Conservation (phyloP, 2,797 vertebrate genomes). For the Ceryle rudis region DNA sequence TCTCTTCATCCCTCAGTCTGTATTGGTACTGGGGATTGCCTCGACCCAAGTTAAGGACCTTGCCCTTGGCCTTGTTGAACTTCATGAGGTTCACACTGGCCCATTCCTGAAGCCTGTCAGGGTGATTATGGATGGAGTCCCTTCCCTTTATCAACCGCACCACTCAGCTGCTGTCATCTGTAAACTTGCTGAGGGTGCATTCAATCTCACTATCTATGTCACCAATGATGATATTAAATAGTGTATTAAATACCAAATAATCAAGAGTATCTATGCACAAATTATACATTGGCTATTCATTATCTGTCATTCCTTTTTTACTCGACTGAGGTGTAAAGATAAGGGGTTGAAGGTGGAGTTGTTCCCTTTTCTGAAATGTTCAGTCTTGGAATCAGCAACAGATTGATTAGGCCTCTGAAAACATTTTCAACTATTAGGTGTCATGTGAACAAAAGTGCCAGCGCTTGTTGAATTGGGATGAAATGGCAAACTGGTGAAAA, state of each 20-base stretch:
- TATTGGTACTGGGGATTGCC: too few species aligned
- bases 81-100: too few species aligned
- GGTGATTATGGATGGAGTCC: too few species aligned
- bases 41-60: too few species aligned
- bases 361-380: neutral
- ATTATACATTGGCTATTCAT: neutral
- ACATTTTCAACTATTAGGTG: neutral
- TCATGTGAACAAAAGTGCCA: neutral
- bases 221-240: neutral
- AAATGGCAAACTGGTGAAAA: neutral
- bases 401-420: neutral
- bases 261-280: neutral
- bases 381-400: neutral
- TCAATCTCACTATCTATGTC: neutral
- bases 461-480: neutral
- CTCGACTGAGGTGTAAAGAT: neutral
- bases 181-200: too few species aligned
- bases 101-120: too few species aligned
- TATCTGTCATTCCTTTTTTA: neutral
- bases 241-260: neutral
- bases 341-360: neutral
- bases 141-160: too few species aligned
- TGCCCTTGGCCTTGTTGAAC: too few species aligned
- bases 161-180: too few species aligned
- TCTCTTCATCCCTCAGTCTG: too few species aligned